Evolutionary conservation across 1,140 invertebrate genomes (phyloP).

Genomic region (Halotydeus destructor): DNA sequence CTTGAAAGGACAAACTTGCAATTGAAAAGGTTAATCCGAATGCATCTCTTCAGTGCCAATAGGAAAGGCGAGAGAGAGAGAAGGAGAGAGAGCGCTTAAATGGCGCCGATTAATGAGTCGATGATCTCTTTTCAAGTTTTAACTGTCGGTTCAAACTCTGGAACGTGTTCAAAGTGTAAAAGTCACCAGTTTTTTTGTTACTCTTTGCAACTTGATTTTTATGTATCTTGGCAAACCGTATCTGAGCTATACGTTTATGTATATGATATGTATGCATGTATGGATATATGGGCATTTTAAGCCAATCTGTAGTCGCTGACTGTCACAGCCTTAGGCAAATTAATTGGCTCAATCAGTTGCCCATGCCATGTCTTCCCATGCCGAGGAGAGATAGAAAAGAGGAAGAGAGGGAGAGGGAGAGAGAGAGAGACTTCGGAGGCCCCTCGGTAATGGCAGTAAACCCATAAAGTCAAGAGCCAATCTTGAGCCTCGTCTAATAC

Average conservation of each 20-base stretch:
- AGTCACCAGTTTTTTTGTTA: not conserved
- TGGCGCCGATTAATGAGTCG: too few species aligned
- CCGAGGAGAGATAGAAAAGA: not conserved
- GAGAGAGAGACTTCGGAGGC: too few species aligned
- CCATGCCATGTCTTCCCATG: not conserved
- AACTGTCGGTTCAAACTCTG: too few species aligned
- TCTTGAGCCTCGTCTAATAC: too few species aligned
- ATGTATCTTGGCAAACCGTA: not conserved
- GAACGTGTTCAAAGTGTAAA: too few species aligned
- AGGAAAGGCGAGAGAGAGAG: too few species aligned
- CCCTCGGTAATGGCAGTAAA: too few species aligned
- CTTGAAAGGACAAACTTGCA: not conserved
- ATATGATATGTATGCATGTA: not conserved
- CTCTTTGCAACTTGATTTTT: not conserved
- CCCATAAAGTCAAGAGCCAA: too few species aligned
- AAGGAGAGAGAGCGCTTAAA: too few species aligned
- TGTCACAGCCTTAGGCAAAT: not conserved
- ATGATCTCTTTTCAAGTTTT: too few species aligned
- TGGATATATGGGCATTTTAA: not conserved
- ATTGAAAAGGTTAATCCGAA: not conserved
- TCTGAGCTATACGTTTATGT: too few species aligned
- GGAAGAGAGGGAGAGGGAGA: too few species aligned
- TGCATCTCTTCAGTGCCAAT: not conserved
- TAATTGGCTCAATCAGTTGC: conserved; percentile 1
- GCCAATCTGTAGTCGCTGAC: not conserved